phyloP scores from a whole-genome alignment of 53 echinoderm and acorn worm genomes.

The Crossaster papposus region DNA sequence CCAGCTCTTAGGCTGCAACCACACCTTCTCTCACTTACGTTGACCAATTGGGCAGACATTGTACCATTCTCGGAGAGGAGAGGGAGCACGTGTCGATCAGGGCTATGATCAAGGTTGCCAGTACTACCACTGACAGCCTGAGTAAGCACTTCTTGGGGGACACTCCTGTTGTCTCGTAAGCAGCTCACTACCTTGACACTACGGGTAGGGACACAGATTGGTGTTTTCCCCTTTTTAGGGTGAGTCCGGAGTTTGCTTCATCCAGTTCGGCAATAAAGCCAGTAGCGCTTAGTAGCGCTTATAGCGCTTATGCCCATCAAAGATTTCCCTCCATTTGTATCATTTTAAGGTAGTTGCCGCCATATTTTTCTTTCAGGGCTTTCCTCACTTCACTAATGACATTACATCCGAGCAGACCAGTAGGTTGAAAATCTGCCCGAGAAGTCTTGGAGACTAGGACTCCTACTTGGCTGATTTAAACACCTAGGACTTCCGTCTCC shows the following conservation, averaged over 20 bases:
- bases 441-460: too few species aligned
- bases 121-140: neutral
- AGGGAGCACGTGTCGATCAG: too few species aligned
- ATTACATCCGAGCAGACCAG: too few species aligned
- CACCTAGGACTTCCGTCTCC: neutral
- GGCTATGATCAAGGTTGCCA: conserved; percentile 35
- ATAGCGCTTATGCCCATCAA: conserved; percentile 8
- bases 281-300: too few species aligned
- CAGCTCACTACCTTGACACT: conserved; percentile 38
- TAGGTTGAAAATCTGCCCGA: too few species aligned
- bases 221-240: neutral
- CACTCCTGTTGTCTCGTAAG: neutral
- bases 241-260: neutral
- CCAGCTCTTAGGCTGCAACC: too few species aligned
- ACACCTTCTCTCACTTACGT: too few species aligned
- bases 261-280: neutral
- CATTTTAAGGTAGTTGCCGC: too few species aligned
- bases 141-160: neutral
- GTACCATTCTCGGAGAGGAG: neutral
- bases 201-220: conserved; percentile 49
- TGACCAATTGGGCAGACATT: conserved; percentile 28
- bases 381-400: too few species aligned
- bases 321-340: neutral
- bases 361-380: too few species aligned
- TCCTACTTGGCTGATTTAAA: neutral